Evolutionary conservation across 2,797 vertebrate genomes (phyloP), one percentile per base, ranked within the genome.

Genomic region (Champsocephalus gunnari): DNA sequence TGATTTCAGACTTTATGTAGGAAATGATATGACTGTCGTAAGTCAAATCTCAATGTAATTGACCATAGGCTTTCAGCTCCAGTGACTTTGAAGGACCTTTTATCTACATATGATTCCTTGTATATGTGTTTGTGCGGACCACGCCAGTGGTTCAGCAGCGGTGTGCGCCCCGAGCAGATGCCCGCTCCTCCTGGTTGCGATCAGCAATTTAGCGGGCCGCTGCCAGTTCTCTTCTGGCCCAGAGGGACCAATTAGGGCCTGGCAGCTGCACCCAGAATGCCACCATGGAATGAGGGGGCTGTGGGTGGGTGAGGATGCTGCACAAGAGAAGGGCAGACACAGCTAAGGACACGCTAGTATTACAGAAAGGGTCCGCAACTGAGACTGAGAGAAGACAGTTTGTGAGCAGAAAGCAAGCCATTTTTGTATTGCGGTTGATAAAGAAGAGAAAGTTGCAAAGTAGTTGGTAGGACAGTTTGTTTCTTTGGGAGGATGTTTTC

Each of bases 191-290:
- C 89, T 65, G 73, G 80, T 87, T 80, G 62, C 7, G 68, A 86
- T 92, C 89, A 89, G 90, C 84, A 79, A 28, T 89, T 91, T 78
- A 75, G 70, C 57, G 34, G 56, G 54, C 79, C 53, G 66, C 82
- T 83, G 86, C 88, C 88, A 86, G 82, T 63, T 87, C 86, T 66
- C 73, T 75, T 48, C 3, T 38, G 71, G 84, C 94, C 91, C 93
- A 93, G 77, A 88, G 93, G 93, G 93, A 93, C 92, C 91, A 95
- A 95, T 95, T 95, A 94, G 87, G 71, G 43, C 73, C 72, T 86
- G 88, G 88, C 93, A 95, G 93, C 92, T 94, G 91, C 80, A 89
- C 66, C 83, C 74, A 61, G 75, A 86, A 84, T 85, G 84, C 82
- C 89, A 88, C 85, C 75, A 41, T 54, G 76, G 83, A 82, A 82